phyloP scores from a whole-genome alignment of 2,888 invertebrate species.

The Patella ulyssiponensis region DNA sequence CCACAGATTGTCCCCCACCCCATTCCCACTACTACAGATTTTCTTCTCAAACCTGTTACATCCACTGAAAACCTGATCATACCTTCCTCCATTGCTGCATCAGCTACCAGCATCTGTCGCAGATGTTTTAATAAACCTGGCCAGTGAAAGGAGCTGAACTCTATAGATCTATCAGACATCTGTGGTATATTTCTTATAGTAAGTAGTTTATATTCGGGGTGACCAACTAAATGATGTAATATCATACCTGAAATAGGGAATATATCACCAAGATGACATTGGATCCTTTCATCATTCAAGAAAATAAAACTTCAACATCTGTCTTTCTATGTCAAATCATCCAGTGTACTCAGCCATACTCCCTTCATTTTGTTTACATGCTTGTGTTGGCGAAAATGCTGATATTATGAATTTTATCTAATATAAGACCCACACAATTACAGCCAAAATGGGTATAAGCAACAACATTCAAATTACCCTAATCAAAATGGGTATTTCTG shows the following conservation, averaged over 20 bases:
- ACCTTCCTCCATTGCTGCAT: slow-evolving; percentile 71
- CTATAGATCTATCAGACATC: slow-evolving; percentile 63
- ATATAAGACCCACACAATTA: too few species aligned
- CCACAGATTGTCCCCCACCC: not conserved
- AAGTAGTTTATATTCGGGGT: slow-evolving; percentile 70
- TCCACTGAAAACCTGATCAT: not conserved
- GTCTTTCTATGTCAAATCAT: not conserved
- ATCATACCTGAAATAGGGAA: slow-evolving; percentile 56
- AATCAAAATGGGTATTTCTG: too few species aligned
- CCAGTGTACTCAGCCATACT: too few species aligned
- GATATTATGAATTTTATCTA: too few species aligned
- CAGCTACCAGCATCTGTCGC: slow-evolving; percentile 70
- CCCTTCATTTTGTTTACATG: too few species aligned
- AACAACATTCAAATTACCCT: too few species aligned
- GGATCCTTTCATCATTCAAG: too few species aligned
- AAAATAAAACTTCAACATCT: not conserved
- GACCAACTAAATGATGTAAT: slow-evolving; percentile 64
- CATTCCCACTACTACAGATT: not conserved
- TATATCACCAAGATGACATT: not conserved
- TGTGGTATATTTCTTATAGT: slow-evolving; percentile 69
- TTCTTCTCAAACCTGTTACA: not conserved
- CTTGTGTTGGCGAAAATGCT: too few species aligned
- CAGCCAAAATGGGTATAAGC: too few species aligned
- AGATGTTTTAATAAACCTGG: slow-evolving; percentile 69
- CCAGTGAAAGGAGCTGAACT: slow-evolving; percentile 70